Base-by-base conservation (phyloP, 2,888 invertebrate species). In the Aquatica leii region DNA sequence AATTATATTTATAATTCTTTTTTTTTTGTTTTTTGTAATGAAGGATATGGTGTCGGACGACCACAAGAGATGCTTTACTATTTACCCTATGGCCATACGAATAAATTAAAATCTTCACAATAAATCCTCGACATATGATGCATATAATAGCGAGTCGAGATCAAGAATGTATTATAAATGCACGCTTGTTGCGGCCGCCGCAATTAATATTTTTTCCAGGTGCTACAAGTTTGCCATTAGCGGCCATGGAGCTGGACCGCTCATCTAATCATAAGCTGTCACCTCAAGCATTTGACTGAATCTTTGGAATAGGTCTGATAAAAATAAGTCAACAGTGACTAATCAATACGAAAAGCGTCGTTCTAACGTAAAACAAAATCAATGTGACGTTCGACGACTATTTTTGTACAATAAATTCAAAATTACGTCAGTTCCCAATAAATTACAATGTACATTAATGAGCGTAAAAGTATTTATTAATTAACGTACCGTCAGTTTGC, bases 41-140 rank as follows among this genome's bases (percentile, higher is more conserved):
- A 70, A 69, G 71, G 69, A 69, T 70, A 57, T 67, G 75, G 78
- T 77, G 77, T 77, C 76, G 76, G 76, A 70, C 72, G 71, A 73
- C 69, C 72, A 76, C 71, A 74, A 74, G 74, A 75, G 73, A 77
- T 77, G 72, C 73, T 76, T 72, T 72, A 75, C 76, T 74, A 76
- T 77, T 76, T 73, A 71, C 76, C 79, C 78, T 67, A 67, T 66
- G 73, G 78, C 76, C 60, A 72, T 68, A 74, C 76, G 80, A 78
- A 80, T 79, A 80, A 79, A 80, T 80, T 80, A 79, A 80, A 80
- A 78, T 78, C 77, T 74, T 74, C 72, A 79, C 79, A 78, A 80
- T 80, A 80, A 80, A 80, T 80, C 78, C 77, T 80, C 76, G 75
- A 76, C 77, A 75, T 70, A 72, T 77, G 77, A 79, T 78, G 78